Evolutionary conservation across 2,888 invertebrate genomes (phyloP).

Genomic region (Nymphalis urticae): DNA sequence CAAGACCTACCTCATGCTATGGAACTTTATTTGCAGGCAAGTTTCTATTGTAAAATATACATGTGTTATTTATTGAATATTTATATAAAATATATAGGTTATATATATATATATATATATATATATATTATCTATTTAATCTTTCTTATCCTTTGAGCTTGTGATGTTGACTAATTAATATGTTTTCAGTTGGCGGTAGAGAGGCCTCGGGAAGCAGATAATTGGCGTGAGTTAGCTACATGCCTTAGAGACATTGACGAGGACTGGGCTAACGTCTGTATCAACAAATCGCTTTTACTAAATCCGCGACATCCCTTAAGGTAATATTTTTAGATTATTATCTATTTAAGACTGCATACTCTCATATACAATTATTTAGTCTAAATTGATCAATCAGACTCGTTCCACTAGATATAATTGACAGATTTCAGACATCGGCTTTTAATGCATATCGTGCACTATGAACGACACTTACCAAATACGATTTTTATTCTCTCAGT

Average conservation of each 20-base stretch:
- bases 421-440: too few species aligned
- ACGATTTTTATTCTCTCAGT: too few species aligned
- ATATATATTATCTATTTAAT: too few species aligned
- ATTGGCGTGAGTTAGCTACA: slow-evolving; percentile 69
- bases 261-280: slow-evolving; percentile 63
- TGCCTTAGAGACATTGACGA: slow-evolving; percentile 61
- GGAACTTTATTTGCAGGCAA: slow-evolving; percentile 62
- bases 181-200: slow-evolving; percentile 50
- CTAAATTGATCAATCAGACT: too few species aligned
- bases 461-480: too few species aligned
- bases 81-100: background rate
- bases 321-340: slow-evolving; percentile 45
- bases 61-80: background rate
- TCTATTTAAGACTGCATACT: background rate
- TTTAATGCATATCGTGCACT: too few species aligned
- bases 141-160: background rate
- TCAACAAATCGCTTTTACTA: slow-evolving; percentile 58
- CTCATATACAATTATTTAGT: too few species aligned
- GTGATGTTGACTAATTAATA: too few species aligned
- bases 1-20: slow-evolving; percentile 62
- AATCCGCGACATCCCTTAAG: slow-evolving; percentile 64
- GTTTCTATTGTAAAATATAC: background rate
- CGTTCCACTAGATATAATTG: too few species aligned
- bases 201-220: slow-evolving; percentile 49
- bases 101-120: too few species aligned